phyloP scores from a whole-genome alignment of 2,113 vertebrate species.

The Canis aureus region DNA sequence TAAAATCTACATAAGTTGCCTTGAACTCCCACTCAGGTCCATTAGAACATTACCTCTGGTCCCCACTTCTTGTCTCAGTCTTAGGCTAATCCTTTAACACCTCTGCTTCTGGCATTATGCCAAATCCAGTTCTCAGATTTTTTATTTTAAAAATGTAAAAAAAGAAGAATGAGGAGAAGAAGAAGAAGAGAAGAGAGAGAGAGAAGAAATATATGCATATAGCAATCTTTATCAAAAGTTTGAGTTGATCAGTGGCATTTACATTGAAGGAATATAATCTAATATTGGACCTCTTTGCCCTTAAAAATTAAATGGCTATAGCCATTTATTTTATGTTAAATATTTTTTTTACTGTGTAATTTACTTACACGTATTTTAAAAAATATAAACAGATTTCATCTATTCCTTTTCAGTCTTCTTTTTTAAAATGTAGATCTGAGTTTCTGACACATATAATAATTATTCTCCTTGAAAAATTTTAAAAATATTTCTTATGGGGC shows the following conservation, averaged over 20 bases:
- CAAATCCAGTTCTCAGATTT: background rate
- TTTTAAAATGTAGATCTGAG: background rate
- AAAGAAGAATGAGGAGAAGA: background rate
- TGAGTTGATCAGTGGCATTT: background rate
- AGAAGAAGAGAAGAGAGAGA: too few relatives aligned
- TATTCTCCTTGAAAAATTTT: background rate
- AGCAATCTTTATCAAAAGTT: background rate
- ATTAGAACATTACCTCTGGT: background rate
- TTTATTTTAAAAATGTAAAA: background rate
- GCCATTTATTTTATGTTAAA: background rate
- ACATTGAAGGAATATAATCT: background rate
- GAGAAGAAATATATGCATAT: background rate
- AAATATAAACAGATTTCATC: background rate
- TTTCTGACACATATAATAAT: background rate
- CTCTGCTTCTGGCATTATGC: background rate
- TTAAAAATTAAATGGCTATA: background rate
- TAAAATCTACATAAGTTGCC: background rate
- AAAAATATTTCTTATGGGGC: background rate
- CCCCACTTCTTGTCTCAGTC: background rate
- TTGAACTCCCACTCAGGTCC: background rate
- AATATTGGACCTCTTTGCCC: background rate
- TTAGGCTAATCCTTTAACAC: background rate
- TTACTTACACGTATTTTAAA: background rate
- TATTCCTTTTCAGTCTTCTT: background rate
- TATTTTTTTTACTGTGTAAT: background rate